Evolutionary conservation across 2,113 vertebrate species (phyloP), one percentile per base, ranked within the genome.

Genomic region (Cyanoramphus novaezelandiae): DNA sequence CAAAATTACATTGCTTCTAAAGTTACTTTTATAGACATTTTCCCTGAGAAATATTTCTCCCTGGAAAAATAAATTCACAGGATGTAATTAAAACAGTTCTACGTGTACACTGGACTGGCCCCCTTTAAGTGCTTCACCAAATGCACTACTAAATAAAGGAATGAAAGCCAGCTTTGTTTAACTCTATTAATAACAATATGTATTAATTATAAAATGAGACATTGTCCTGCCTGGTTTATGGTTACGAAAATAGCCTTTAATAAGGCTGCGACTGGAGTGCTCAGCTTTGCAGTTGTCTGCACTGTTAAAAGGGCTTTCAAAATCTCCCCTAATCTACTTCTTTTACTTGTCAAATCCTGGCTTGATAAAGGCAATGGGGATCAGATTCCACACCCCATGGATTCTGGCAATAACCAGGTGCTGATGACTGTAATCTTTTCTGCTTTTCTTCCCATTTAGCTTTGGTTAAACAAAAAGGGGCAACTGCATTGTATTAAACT

Each of bases 1-100:
- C 93, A 69, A 84, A 94, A 92, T 93, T 95, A 71, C 90, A 88
- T 94, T 81, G 90, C 95, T 79, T 88, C 97, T 92, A 71, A 93
- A 75, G 82, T 86, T 90, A 97, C 97, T 97, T 98, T 98, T 97
- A 97, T 97, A 91, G 96, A 94, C 75, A 9, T 96, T 97, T 90
- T 97, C 96, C 95, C 92, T 6, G 52, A 96, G 93, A 98, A 98
- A 95, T 95, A 96, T 94, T 97, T 96, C 97, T 97, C 97, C 74
- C 96, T 94, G 98, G 97, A 98, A 98, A 98, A 98, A 94, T 96
- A 97, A 97, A 94, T 96, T 97, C 96, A 88, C 96, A 97, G 98
- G 98, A 98, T 96, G 95, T 96, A 96, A 97, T 98, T 97, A 98
- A 98, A 97, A 68, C 94, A 77, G 88, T 90, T 94, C 43, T 94